Evolutionary conservation across 2,888 invertebrate genomes (phyloP).

Genomic region (Allolobophora icterica): DNA sequence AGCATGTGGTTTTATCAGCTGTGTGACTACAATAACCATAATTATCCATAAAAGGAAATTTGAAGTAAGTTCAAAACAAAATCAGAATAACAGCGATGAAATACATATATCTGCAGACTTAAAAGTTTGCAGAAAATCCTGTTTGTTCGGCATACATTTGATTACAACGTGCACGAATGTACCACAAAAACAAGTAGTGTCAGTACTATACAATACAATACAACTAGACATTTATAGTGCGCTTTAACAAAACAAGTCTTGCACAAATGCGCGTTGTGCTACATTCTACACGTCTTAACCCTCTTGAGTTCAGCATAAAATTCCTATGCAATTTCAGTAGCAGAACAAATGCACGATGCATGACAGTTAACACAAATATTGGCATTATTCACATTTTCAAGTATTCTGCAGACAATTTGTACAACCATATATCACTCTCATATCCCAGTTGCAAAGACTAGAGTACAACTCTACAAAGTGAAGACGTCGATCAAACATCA

Average conservation of each 20-base stretch:
- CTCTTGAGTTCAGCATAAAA: neutral
- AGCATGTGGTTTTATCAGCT: neutral
- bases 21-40: neutral
- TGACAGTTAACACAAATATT: neutral
- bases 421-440: neutral
- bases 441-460: neutral
- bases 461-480: neutral
- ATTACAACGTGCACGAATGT: neutral
- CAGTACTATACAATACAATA: too few relatives aligned
- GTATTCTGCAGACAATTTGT: constrained; percentile 4
- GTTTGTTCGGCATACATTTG: neutral
- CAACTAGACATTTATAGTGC: too few relatives aligned
- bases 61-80: neutral
- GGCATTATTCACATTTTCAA: neutral
- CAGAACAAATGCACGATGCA: neutral
- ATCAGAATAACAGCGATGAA: neutral
- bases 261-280: too few relatives aligned
- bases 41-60: neutral
- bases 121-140: neutral
- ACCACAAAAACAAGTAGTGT: neutral
- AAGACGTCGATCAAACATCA: neutral
- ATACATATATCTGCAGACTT: neutral
- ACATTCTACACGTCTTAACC: neutral
- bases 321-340: neutral
- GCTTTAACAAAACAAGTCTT: too few relatives aligned